Conservation (phyloP, 2,888 invertebrate genomes). For the Torymus aiolomorphi region DNA sequence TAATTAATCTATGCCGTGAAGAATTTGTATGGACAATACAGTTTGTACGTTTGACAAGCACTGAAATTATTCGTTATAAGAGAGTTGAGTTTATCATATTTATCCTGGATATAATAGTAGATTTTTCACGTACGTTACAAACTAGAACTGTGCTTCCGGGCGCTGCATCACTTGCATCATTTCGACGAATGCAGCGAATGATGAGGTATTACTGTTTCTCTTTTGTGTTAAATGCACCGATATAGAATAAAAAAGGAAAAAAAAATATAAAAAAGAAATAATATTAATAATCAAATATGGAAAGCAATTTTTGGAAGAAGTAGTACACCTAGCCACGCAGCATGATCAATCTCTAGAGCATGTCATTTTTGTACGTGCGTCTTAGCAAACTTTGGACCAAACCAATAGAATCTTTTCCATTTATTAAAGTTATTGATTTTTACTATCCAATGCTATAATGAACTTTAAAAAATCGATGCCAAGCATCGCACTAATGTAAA, state of each 20-base stretch:
- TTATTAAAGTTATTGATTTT: conserved; percentile 40
- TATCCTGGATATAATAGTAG: conserved; percentile 39
- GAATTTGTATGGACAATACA: conserved; percentile 65
- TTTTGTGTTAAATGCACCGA: conserved; percentile 44
- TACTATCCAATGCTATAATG: conserved; percentile 33
- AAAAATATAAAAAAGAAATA: conserved; percentile 41
- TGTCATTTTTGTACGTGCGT: conserved; percentile 33
- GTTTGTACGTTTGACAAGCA: conserved; percentile 61
- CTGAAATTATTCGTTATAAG: conserved; percentile 50
- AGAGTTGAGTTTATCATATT: conserved; percentile 40
- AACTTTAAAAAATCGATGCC: conserved; percentile 34
- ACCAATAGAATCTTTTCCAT: conserved; percentile 36
- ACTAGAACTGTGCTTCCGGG: conserved; percentile 49
- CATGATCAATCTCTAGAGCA: conserved; percentile 51
- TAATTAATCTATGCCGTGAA: conserved; percentile 57
- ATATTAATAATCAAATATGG: conserved; percentile 48
- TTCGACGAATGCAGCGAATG: conserved; percentile 29
- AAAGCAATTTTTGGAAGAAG: conserved; percentile 50
- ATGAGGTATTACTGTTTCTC: conserved; percentile 33
- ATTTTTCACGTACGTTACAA: conserved; percentile 51
- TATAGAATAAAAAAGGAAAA: conserved; percentile 37
- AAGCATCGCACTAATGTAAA: conserved; percentile 48
- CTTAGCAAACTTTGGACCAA: conserved; percentile 54
- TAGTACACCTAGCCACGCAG: conserved; percentile 56
- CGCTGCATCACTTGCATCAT: conserved; percentile 26